Conservation (phyloP, 2,797 vertebrate species). For the Apodemus agrarius region DNA sequence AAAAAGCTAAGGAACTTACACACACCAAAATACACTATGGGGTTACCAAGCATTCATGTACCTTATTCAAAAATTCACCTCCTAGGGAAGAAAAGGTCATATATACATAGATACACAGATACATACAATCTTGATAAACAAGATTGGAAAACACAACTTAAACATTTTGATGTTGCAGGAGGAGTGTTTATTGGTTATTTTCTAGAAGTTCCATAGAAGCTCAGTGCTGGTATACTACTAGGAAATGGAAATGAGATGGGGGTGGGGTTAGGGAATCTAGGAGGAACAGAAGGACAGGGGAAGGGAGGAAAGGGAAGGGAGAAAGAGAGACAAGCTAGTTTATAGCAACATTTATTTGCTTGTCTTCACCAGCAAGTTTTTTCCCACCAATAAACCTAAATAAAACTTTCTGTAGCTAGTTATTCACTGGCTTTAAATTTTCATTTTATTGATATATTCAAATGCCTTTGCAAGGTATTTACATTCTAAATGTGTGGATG, state of each 20-base stretch:
- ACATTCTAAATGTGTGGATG: not conserved
- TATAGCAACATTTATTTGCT: not conserved
- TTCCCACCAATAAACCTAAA: not conserved
- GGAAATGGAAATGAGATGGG: not conserved
- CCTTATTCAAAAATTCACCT: not conserved
- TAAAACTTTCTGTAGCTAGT: not conserved
- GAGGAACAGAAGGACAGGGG: not conserved
- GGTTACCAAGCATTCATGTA: not conserved
- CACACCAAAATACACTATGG: fast-evolving
- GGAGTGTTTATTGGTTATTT: not conserved
- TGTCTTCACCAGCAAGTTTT: not conserved
- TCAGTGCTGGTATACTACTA: not conserved
- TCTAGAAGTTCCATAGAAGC: not conserved
- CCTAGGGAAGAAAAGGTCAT: not conserved
- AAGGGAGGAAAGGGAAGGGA: not conserved
- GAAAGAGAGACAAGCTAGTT: too few species aligned
- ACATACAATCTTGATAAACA: not conserved
- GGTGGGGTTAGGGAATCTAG: fast-evolving
- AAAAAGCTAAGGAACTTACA: not conserved
- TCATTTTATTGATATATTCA: not conserved
- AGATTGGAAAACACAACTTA: not conserved
- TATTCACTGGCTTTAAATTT: not conserved
- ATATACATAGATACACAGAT: too few species aligned
- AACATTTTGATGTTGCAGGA: not conserved
- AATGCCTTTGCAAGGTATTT: conserved; percentile 7